Conservation (phyloP, 2,888 invertebrate genomes). For the Pristionchus arcanus region DNA sequence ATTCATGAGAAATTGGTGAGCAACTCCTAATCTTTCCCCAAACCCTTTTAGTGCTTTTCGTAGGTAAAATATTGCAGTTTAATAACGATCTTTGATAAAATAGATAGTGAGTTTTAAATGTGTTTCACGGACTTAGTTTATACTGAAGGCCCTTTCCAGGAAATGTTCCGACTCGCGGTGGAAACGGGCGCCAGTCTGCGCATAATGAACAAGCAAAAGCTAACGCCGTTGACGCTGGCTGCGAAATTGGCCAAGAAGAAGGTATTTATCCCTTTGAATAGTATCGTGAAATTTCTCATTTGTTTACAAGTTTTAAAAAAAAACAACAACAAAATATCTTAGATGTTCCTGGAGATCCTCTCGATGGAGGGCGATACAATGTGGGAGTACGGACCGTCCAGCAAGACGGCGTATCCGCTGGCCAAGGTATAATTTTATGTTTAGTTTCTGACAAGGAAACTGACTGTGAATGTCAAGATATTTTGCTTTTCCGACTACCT, state of each 20-base stretch:
- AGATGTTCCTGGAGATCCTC: conserved; percentile 96
- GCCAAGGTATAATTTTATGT: conserved; percentile 86
- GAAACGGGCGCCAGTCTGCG: conserved; percentile 93
- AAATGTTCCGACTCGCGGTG: conserved; percentile 94
- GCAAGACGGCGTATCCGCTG: conserved; percentile 89
- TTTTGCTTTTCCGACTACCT: too few relatives aligned
- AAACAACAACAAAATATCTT: too few relatives aligned
- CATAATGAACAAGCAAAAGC: conserved; percentile 89
- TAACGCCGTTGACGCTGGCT: conserved; percentile 94
- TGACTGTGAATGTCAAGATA: too few relatives aligned
- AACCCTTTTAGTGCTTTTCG: too few relatives aligned
- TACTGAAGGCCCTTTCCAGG: conserved; percentile 81
- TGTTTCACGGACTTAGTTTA: too few relatives aligned
- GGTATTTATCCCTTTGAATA: too few relatives aligned
- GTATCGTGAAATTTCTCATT: too few relatives aligned
- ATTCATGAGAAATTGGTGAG: conserved; percentile 91
- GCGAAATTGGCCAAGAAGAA: conserved; percentile 94
- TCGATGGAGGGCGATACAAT: conserved; percentile 96
- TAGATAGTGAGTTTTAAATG: too few relatives aligned
- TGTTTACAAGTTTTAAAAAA: too few relatives aligned
- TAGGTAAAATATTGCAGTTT: too few relatives aligned
- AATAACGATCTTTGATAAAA: too few relatives aligned
- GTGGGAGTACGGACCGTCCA: conserved; percentile 93
- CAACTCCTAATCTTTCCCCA: not conserved
- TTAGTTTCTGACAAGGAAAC: too few relatives aligned